Percentiles rank a stretch among this genome's conserved stretches.
phyloP scores from a whole-genome alignment of 2,797 vertebrate genomes.

The Typhlichthys subterraneus region DNA sequence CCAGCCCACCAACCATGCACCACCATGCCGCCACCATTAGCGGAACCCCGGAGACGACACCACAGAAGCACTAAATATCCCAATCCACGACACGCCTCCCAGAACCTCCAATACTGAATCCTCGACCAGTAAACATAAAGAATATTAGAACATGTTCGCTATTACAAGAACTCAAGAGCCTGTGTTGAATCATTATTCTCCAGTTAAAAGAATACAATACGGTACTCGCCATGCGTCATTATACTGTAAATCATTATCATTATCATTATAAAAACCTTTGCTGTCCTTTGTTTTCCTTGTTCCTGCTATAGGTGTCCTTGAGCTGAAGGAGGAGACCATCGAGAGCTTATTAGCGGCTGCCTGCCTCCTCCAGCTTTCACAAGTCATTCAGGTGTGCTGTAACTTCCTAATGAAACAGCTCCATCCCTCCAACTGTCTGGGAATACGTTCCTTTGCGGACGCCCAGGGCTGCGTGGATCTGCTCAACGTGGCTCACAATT shows the following conservation, averaged over 20 bases:
- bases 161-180: neutral
- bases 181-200: neutral
- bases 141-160: neutral
- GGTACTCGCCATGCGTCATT: constrained; percentile 1
- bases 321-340: constrained; percentile 95
- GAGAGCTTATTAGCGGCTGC: constrained; percentile 95
- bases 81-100: too few species aligned
- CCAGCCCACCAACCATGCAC: too few species aligned
- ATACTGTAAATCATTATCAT: neutral
- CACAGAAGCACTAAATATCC: too few species aligned
- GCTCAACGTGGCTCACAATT: constrained; percentile 91
- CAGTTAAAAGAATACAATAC: neutral
- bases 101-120: too few species aligned
- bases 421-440: constrained; percentile 96
- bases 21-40: too few species aligned
- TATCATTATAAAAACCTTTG: constrained; percentile 12
- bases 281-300: constrained; percentile 40
- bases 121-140: too few species aligned
- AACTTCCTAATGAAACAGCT: constrained; percentile 98
- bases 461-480: constrained; percentile 94
- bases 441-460: constrained; percentile 96
- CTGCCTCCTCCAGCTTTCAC: constrained; percentile 95
- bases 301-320: constrained; percentile 84
- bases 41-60: too few species aligned
- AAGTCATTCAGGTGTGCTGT: constrained; percentile 97